Conservation (phyloP, 2,113 vertebrate species). For the Ammodytes dubius region DNA sequence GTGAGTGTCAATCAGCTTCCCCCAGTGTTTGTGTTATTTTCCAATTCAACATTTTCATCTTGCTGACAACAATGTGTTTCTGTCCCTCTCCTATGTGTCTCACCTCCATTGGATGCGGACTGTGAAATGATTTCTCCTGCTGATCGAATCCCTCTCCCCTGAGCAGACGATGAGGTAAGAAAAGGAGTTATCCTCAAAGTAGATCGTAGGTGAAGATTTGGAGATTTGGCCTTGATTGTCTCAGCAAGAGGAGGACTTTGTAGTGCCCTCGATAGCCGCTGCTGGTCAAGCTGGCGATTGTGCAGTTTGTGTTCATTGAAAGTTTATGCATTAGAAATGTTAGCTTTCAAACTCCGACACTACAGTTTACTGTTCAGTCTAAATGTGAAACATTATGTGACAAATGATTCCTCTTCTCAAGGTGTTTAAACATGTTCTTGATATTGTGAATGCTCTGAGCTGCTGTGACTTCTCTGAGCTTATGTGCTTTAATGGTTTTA, state of each 20-base stretch:
- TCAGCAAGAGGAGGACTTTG: constrained; percentile 36
- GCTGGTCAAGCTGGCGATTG: neutral
- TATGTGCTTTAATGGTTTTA: constrained; percentile 20
- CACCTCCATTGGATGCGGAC: constrained; percentile 41
- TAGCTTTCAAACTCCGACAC: neutral
- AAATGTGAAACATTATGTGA: neutral
- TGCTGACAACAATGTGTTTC: constrained; percentile 39
- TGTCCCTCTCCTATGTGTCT: constrained; percentile 52
- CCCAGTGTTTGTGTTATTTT: no score
- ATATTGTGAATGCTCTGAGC: constrained; percentile 3
- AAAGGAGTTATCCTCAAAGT: constrained; percentile 49
- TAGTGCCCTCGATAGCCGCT: constrained; percentile 12
- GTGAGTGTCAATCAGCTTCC: neutral
- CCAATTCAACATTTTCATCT: neutral
- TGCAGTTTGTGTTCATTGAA: neutral
- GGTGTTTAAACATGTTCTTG: constrained; percentile 24
- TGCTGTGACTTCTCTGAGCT: constrained; percentile 11
- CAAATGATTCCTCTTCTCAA: neutral
- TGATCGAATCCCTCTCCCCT: constrained; percentile 26
- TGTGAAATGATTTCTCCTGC: constrained; percentile 24
- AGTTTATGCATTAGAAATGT: neutral
- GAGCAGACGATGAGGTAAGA: constrained; percentile 87
- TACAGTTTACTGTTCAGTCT: neutral
- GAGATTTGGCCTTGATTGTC: constrained; percentile 38
- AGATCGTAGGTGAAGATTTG: constrained; percentile 18